Base-by-base conservation (phyloP, 2,797 vertebrate genomes). In the Prionace glauca region DNA sequence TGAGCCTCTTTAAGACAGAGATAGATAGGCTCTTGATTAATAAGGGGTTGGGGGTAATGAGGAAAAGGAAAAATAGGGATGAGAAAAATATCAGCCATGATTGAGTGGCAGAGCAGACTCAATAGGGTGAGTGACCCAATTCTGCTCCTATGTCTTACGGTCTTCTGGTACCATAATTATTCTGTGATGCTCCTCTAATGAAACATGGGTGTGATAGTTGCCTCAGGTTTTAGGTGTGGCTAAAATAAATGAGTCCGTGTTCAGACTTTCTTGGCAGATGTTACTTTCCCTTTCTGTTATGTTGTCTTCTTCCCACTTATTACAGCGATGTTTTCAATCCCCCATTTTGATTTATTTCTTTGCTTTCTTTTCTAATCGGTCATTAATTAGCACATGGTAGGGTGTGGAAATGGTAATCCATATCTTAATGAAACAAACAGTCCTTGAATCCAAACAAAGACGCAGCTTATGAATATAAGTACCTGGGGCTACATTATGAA, bases 341-440 rank as follows among this genome's bases (percentile, higher is more conserved):
- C 32, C 45, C 69, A 56, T 74, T 74, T 50, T 29, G 71, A 72
- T 95, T 95, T 20, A 95, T 77, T 95, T 77, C 14, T 60, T 95
- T 95, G 93, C 20, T 56, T 95, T 95, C 71, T 56, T 72, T 71
- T 69, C 45, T 94, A 72, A 56, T 94, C 41, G 92, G 69, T 72
- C 24, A 45, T 94, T 32, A 95, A 29, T 74, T 74, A 50, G 26
- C 50, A 77, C 32, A 95, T 74, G 62, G 56, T 32, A 91, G 88
- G 41, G 29, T 65, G 56, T n/a, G 56, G 56, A 91, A 56, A 65
- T 60, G 60, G 32, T 74, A 72, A 94, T 72, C 24, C 69, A 74
- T 56, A 56, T 56, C 93, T 32, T 94, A 56, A 50, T 94, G 69
- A 74, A 56, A 26, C 93, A 94, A 94, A 74, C 69, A 94, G 24